Conservation (phyloP, 2,888 invertebrate genomes). For the Patella pellucida region DNA sequence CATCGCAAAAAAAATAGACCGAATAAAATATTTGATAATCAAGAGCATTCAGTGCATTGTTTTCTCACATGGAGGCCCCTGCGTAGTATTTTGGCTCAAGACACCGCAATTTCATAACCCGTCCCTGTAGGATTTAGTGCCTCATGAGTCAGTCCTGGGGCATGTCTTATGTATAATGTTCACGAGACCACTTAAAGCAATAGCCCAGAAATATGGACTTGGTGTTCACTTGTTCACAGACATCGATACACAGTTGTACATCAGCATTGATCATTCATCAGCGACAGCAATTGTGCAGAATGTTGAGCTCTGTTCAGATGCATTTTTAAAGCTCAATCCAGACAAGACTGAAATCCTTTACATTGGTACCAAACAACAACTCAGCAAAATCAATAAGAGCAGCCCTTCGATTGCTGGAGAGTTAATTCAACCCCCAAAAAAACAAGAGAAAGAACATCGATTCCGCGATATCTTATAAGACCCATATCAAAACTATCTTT, state of each 20-base stretch:
- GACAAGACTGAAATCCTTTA: not conserved
- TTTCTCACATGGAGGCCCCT: too few species aligned
- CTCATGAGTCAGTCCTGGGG: not conserved
- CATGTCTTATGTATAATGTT: not conserved
- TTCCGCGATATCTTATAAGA: not conserved
- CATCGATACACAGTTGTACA: not conserved
- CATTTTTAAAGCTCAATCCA: not conserved
- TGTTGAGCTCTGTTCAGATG: not conserved
- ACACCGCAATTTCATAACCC: too few species aligned
- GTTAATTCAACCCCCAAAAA: not conserved
- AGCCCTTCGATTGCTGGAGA: not conserved
- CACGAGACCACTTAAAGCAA: not conserved
- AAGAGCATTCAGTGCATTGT: too few species aligned
- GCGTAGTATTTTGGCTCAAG: too few species aligned
- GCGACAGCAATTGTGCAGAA: not conserved
- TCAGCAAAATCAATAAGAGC: not conserved
- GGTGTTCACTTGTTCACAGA: not conserved
- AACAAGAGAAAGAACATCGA: not conserved
- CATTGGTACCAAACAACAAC: not conserved
- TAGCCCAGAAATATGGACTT: not conserved
- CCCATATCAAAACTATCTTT: not conserved
- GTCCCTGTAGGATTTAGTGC: not conserved
- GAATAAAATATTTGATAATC: too few species aligned
- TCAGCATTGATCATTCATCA: not conserved
- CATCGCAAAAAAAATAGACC: too few species aligned